These are phyloP conservation scores for Nesidiocoris tenuis DNA, from an alignment of 2,888 invertebrate genomes.

Conservation along the genomic window DNA sequence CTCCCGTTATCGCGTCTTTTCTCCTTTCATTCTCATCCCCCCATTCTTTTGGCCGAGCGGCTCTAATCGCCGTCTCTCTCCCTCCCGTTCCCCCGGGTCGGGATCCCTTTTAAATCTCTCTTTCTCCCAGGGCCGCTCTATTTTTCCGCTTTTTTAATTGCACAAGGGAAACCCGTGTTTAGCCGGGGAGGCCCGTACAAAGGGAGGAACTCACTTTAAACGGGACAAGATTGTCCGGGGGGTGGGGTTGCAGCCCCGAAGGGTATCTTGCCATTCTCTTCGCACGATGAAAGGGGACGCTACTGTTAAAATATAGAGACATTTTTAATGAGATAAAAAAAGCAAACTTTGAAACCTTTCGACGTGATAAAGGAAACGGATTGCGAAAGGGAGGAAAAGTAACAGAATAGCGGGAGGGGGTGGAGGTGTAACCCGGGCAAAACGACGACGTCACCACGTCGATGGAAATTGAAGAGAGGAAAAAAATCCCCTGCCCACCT, in stretches of 20 bases:
- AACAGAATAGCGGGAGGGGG: conserved; percentile 15
- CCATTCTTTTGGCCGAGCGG: not conserved
- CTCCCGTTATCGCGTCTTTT: not conserved
- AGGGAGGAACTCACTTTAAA: not conserved
- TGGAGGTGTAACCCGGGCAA: not conserved
- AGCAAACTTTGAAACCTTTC: conserved; percentile 39
- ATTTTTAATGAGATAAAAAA: conserved; percentile 49
- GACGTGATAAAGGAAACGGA: not conserved
- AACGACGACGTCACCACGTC: too few species aligned
- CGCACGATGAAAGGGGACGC: conserved; percentile 27
- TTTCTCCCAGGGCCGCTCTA: not conserved
- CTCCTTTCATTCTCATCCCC: not conserved
- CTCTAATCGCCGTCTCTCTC: not conserved
- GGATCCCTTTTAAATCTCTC: conserved; percentile 12
- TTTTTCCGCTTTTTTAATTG: conserved; percentile 34
- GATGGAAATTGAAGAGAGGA: not conserved
- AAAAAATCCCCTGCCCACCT: not conserved
- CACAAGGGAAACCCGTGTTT: conserved; percentile 22
- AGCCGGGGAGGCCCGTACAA: conserved; percentile 6
- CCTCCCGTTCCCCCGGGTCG: not conserved
- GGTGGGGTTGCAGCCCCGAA: not conserved
- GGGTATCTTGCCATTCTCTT: conserved; percentile 30
- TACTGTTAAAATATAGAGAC: conserved; percentile 46
- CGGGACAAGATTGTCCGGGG: not conserved
- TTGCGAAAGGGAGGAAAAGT: conserved; percentile 19